phyloP scores from a whole-genome alignment of 2,888 invertebrate species.

The Thera britannica region DNA sequence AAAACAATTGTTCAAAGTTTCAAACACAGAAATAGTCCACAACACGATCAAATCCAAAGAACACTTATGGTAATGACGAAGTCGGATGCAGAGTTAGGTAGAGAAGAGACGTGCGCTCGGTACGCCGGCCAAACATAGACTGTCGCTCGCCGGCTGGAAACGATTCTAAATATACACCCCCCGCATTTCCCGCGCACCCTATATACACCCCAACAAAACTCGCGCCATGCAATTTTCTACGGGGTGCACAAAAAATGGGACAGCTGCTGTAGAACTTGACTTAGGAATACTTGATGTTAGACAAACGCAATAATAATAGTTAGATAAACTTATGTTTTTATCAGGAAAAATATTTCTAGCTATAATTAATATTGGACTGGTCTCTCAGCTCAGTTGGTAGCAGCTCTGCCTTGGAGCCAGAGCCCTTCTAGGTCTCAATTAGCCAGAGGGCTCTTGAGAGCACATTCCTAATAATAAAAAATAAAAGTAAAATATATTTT shows the following conservation, averaged over 20 bases:
- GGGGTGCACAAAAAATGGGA: conserved; percentile 33
- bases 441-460: too few species aligned
- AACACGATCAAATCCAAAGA: conserved; percentile 46
- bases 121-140: conserved; percentile 70
- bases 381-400: too few species aligned
- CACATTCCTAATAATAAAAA: too few species aligned
- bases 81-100: conserved; percentile 60
- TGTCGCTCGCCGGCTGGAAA: conserved; percentile 64
- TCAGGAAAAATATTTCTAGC: too few species aligned
- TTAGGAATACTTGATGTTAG: neutral
- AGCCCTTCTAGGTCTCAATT: too few species aligned
- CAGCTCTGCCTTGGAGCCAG: too few species aligned
- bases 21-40: conserved; percentile 49
- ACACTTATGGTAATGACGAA: conserved; percentile 71
- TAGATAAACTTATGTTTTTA: neutral
- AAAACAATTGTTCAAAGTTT: conserved; percentile 32
- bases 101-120: conserved; percentile 62
- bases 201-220: conserved; percentile 36
- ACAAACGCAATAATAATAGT: neutral
- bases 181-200: conserved; percentile 69
- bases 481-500: too few species aligned
- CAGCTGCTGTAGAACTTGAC: conserved; percentile 21
- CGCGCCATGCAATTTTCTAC: conserved; percentile 46
- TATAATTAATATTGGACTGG: too few species aligned
- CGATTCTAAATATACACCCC: conserved; percentile 83